A percentile compares a stretch with the other conserved stretches of the same genome.
These are phyloP conservation scores for Trichogramma evanescens DNA, from an alignment of 2,888 invertebrate genomes.

Conservation along the genomic window DNA sequence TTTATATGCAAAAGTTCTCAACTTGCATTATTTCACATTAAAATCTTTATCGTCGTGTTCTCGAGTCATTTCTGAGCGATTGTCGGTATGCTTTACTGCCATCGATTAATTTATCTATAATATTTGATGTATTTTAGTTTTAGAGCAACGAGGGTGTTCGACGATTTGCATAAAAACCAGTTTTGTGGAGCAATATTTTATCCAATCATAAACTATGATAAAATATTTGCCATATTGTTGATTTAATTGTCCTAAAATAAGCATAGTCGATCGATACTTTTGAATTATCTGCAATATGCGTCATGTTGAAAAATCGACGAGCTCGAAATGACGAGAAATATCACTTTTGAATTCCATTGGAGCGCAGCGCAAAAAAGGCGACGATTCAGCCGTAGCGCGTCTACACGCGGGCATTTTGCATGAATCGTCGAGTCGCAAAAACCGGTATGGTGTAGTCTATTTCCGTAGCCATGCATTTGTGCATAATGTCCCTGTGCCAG, in stretches of 20 bases:
- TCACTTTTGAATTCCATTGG: slow-evolving; percentile 17
- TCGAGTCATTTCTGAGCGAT: too few relatives aligned
- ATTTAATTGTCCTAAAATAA: background rate
- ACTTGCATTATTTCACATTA: slow-evolving; percentile 13
- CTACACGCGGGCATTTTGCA: slow-evolving; percentile 7
- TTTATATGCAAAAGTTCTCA: slow-evolving; percentile 26
- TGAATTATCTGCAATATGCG: too few relatives aligned
- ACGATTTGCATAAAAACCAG: too few relatives aligned
- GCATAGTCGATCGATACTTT: background rate
- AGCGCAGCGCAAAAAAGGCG: slow-evolving; percentile 5
- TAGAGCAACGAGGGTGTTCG: too few relatives aligned
- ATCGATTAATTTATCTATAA: too few relatives aligned
- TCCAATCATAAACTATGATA: too few relatives aligned
- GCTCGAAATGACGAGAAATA: background rate
- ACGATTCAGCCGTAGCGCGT: slow-evolving; percentile 8
- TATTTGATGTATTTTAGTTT: too few relatives aligned
- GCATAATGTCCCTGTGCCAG: background rate
- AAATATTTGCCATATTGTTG: background rate
- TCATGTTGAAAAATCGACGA: too few relatives aligned
- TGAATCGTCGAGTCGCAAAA: slow-evolving; percentile 15
- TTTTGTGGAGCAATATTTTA: too few relatives aligned
- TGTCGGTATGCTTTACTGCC: too few relatives aligned
- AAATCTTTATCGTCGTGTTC: background rate
- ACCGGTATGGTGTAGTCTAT: slow-evolving; percentile 6
- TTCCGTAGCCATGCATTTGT: background rate